A percentile compares a stretch with the other conserved stretches of the same genome.
phyloP scores from a whole-genome alignment of 2,113 vertebrate species.

The Larimichthys crocea region DNA sequence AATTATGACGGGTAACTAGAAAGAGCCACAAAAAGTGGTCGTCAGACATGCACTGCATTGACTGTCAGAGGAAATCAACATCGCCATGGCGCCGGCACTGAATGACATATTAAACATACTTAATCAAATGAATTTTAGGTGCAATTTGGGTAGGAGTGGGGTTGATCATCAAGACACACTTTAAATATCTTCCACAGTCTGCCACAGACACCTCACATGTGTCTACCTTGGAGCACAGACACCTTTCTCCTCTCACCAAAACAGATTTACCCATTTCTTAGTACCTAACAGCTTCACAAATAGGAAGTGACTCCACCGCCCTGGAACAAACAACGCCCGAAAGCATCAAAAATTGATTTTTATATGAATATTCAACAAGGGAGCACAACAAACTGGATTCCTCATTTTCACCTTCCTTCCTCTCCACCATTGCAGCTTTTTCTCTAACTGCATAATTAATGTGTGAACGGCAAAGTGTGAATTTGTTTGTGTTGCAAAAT shows the following conservation, averaged over 20 bases:
- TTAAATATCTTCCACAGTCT: constrained; percentile 58
- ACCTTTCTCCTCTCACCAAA: constrained; percentile 74
- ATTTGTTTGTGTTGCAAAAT: constrained; percentile 85
- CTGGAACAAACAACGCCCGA: constrained; percentile 84
- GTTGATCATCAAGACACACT: constrained; percentile 63
- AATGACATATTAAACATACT: constrained; percentile 57
- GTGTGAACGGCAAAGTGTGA: constrained; percentile 83
- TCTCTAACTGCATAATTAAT: constrained; percentile 88
- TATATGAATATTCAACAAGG: constrained; percentile 88
- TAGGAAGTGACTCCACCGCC: constrained; percentile 76
- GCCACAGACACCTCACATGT: constrained; percentile 74
- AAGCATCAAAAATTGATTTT: constrained; percentile 83
- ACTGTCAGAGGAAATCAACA: constrained; percentile 58
- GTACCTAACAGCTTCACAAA: constrained; percentile 81
- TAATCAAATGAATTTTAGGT: constrained; percentile 52
- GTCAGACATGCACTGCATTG: constrained; percentile 25
- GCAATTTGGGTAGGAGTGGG: constrained; percentile 37
- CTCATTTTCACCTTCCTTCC: constrained; percentile 87
- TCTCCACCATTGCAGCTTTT: constrained; percentile 83
- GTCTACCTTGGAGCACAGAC: constrained; percentile 74
- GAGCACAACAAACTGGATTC: constrained; percentile 77
- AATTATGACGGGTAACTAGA: constrained; percentile 61
- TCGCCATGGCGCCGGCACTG: background rate
- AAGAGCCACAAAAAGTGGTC: constrained; percentile 62
- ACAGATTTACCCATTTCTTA: constrained; percentile 77